Conservation (phyloP, 2,797 vertebrate species). For the Anableps anableps region DNA sequence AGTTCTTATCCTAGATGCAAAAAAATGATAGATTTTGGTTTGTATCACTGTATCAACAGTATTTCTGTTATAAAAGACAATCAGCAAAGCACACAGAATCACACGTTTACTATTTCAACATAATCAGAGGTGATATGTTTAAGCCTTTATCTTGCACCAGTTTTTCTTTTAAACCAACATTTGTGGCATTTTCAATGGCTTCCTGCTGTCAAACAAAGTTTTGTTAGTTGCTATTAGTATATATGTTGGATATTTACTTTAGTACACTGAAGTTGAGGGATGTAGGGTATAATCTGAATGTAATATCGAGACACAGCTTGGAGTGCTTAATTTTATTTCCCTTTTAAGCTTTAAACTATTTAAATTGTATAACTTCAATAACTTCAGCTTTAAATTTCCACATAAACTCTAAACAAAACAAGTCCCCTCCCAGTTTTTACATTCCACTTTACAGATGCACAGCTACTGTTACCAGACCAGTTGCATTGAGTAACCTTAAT, state of each 20-base stretch:
- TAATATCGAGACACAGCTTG: background rate
- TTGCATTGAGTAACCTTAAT: background rate
- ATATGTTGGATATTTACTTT: background rate
- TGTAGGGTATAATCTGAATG: background rate
- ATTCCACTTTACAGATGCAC: background rate
- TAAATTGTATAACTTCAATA: too few species aligned
- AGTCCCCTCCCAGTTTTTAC: background rate
- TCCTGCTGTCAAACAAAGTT: slow-evolving; percentile 39
- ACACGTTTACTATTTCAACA: slow-evolving; percentile 17
- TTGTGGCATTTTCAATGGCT: slow-evolving; percentile 17
- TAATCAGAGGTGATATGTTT: slow-evolving; percentile 4
- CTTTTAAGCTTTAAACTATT: background rate
- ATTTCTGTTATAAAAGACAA: background rate
- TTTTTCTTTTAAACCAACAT: slow-evolving; percentile 18
- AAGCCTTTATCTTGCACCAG: background rate
- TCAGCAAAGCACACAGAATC: background rate
- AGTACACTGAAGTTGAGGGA: background rate
- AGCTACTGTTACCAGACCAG: background rate
- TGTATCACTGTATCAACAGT: slow-evolving; percentile 1
- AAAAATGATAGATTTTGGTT: background rate
- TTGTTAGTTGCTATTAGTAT: background rate
- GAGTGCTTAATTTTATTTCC: background rate
- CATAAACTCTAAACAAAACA: background rate
- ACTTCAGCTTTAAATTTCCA: background rate
- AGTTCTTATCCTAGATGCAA: background rate